phyloP scores from a whole-genome alignment of 2,113 vertebrate genomes.

The Ellobius talpinus region DNA sequence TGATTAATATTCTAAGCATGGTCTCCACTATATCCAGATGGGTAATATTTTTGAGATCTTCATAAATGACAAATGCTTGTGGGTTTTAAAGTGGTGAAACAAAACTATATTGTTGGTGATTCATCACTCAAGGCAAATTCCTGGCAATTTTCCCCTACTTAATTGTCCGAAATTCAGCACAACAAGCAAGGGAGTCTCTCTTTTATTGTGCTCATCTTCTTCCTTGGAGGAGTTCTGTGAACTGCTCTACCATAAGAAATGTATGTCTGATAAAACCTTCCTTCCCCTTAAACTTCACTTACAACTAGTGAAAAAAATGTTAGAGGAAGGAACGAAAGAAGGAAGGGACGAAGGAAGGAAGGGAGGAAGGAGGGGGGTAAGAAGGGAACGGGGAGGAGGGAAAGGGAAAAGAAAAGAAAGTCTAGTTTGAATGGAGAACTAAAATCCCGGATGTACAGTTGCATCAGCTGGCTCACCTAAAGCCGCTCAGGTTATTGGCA shows the following conservation, averaged over 20 bases:
- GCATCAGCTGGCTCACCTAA: not conserved
- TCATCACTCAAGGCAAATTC: slow-evolving; percentile 71
- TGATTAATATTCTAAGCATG: slow-evolving; percentile 76
- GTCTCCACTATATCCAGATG: slow-evolving; percentile 11
- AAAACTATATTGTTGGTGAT: slow-evolving; percentile 57
- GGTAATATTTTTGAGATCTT: slow-evolving; percentile 81
- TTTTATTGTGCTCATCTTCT: not conserved
- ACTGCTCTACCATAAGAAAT: not conserved
- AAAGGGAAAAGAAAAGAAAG: not conserved
- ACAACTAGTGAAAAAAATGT: not conserved
- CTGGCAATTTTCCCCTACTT: slow-evolving; percentile 78
- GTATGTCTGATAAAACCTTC: not conserved
- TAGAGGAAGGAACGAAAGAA: not conserved
- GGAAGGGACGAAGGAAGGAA: not conserved
- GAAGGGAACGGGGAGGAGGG: too few relatives aligned
- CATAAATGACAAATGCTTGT: slow-evolving; percentile 5
- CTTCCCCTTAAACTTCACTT: slow-evolving; percentile 69
- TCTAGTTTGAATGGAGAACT: not conserved
- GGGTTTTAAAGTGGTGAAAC: slow-evolving; percentile 81
- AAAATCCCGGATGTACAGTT: not conserved
- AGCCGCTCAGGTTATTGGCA: too few relatives aligned
- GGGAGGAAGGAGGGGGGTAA: too few relatives aligned
- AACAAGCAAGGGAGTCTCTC: slow-evolving; percentile 39
- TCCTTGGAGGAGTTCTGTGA: not conserved
- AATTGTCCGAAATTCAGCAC: slow-evolving; percentile 68